Evolutionary conservation across 92 coral and sea anemone genomes (phyloP).

Genomic region (Epizoanthus scotinus): DNA sequence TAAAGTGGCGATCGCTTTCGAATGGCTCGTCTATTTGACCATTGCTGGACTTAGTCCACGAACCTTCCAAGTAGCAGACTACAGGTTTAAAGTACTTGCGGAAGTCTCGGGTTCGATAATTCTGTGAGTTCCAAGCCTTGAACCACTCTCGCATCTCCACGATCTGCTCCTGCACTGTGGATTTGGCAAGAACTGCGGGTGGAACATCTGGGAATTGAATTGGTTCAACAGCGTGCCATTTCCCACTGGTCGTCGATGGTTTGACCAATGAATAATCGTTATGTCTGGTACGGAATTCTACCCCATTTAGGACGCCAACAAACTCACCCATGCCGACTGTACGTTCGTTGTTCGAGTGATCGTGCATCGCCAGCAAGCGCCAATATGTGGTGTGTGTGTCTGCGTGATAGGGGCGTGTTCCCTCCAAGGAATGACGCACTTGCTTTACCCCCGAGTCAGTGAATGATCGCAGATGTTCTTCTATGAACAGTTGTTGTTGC

Average conservation of each 20-base stretch:
- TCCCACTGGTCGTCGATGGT: slow-evolving; percentile 31
- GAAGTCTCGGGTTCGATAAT: slow-evolving; percentile 79
- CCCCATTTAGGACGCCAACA: slow-evolving; percentile 46
- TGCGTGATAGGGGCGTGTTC: slow-evolving; percentile 43
- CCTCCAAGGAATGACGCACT: slow-evolving; percentile 39
- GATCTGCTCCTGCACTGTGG: slow-evolving; percentile 60
- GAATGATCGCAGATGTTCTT: slow-evolving; percentile 40
- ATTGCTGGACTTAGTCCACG: slow-evolving; percentile 73
- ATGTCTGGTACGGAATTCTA: slow-evolving; percentile 54
- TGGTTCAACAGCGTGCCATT: slow-evolving; percentile 31
- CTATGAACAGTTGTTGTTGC: slow-evolving; percentile 42
- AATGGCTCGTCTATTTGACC: slow-evolving; percentile 87
- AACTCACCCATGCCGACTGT: slow-evolving; percentile 52
- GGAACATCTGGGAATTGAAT: slow-evolving; percentile 49
- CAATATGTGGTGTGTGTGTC: slow-evolving; percentile 21
- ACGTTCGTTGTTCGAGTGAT: slow-evolving; percentile 52
- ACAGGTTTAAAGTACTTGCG: slow-evolving; percentile 87
- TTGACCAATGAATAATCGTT: slow-evolving; percentile 40
- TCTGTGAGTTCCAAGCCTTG: slow-evolving; percentile 77
- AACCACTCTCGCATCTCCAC: slow-evolving; percentile 92
- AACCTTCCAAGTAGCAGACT: slow-evolving; percentile 83
- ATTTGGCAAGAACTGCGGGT: slow-evolving; percentile 39
- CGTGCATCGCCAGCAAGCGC: slow-evolving; percentile 45
- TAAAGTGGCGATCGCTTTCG: slow-evolving; percentile 91
- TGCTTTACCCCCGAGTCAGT: slow-evolving; percentile 44